Conservation (phyloP, 30 jellyfish, hydroid and myxozoan genomes). For the Hydractinia echinata region DNA sequence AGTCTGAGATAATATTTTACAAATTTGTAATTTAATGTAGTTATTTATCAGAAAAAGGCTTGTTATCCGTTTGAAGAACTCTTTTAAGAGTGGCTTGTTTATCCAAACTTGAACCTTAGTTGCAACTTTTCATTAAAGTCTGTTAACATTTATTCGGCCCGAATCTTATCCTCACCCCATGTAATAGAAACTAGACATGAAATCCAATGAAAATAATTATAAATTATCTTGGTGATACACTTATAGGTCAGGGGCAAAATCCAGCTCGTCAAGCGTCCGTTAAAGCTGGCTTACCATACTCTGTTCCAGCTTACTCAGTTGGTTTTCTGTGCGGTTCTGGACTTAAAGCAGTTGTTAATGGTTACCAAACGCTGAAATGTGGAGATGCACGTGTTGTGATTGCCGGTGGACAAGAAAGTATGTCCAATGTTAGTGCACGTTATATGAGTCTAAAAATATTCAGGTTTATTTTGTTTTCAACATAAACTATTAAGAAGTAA, state of each 20-base stretch:
- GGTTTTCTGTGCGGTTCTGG: constrained; percentile 95
- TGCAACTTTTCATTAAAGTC: too few relatives aligned
- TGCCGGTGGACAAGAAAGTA: constrained; percentile 98
- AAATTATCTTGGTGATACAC: too few relatives aligned
- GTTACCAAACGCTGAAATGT: constrained; percentile 56
- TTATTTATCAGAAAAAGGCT: too few relatives aligned
- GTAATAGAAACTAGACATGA: too few relatives aligned
- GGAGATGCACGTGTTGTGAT: constrained; percentile 63
- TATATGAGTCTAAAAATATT: not conserved
- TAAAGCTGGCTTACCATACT: constrained; percentile 65
- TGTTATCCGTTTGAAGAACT: too few relatives aligned
- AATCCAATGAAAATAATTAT: too few relatives aligned
- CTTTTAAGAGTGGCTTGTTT: too few relatives aligned
- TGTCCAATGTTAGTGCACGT: constrained; percentile 54
- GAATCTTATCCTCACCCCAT: too few relatives aligned
- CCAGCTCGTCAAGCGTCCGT: constrained; percentile 98
- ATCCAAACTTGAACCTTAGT: too few relatives aligned
- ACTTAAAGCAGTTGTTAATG: constrained; percentile 72
- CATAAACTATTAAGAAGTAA: not conserved
- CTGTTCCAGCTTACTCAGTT: constrained; percentile 71
- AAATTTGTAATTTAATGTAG: too few relatives aligned
- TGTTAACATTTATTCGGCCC: too few relatives aligned
- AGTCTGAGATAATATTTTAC: too few relatives aligned
- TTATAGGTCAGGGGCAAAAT: constrained; percentile 90
- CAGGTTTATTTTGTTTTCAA: not conserved